Conservation (phyloP, 92 coral and sea anemone genomes). For the Metridium senile region DNA sequence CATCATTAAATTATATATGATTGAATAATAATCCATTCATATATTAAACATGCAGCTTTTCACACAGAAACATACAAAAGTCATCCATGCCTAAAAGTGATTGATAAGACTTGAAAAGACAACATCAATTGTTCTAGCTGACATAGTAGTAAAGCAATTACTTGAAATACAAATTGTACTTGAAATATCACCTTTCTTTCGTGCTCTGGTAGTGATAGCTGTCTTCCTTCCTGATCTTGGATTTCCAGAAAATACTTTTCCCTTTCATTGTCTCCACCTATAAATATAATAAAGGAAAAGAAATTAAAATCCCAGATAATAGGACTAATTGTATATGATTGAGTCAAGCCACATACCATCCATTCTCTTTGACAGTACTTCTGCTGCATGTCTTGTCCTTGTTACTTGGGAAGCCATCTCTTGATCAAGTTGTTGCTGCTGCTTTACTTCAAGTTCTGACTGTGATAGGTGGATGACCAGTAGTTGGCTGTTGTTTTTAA, state of each 20-base stretch:
- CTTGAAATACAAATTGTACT: too few relatives aligned
- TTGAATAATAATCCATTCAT: too few relatives aligned
- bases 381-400: slow-evolving; percentile 88
- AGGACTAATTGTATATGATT: neutral
- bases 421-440: slow-evolving; percentile 46
- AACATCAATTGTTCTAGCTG: too few relatives aligned
- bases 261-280: slow-evolving; percentile 42
- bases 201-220: slow-evolving; percentile 72
- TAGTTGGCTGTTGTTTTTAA: slow-evolving; percentile 75
- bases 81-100: too few relatives aligned
- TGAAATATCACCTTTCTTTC: slow-evolving; percentile 96
- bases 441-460: slow-evolving; percentile 49
- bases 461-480: slow-evolving; percentile 73
- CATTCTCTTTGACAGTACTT: slow-evolving; percentile 79
- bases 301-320: neutral
- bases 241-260: slow-evolving; percentile 80
- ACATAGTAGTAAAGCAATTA: too few relatives aligned
- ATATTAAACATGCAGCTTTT: too few relatives aligned
- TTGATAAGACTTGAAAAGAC: too few relatives aligned
- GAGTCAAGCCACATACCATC: too few relatives aligned
- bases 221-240: slow-evolving; percentile 85
- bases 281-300: neutral
- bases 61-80: too few relatives aligned
- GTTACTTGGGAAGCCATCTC: slow-evolving; percentile 63
- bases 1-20: too few relatives aligned